Conservation (phyloP, 2,888 invertebrate genomes). For the Mesodorylaimus sp. region DNA sequence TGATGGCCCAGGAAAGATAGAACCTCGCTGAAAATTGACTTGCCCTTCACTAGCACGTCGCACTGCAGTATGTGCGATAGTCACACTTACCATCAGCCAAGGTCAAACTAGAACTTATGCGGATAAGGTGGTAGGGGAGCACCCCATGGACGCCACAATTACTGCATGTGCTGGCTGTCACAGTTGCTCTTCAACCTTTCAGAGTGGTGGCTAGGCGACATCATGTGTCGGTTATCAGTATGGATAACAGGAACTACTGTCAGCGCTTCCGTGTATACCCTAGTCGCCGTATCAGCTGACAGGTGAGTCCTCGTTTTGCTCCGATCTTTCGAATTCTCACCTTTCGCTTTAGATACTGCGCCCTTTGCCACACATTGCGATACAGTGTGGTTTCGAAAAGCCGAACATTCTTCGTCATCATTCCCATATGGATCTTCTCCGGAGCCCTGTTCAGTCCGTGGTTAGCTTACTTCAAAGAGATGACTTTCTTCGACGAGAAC, state of each 20-base stretch:
- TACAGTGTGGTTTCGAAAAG: slow-evolving; percentile 19
- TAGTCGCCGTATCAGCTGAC: slow-evolving; percentile 28
- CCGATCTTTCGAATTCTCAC: background rate
- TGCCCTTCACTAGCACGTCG: too few relatives aligned
- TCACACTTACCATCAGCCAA: too few relatives aligned
- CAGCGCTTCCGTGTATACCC: slow-evolving; percentile 27
- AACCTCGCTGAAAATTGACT: too few relatives aligned
- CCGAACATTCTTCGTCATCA: slow-evolving; percentile 22
- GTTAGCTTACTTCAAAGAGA: slow-evolving; percentile 21
- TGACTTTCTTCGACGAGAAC: slow-evolving; percentile 10
- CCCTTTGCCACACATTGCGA: slow-evolving; percentile 27
- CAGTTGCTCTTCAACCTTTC: background rate
- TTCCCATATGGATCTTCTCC: slow-evolving; percentile 22
- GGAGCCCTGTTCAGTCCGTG: slow-evolving; percentile 23
- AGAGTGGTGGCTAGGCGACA: slow-evolving; percentile 28
- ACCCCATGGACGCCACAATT: too few relatives aligned
- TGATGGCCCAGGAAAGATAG: too few relatives aligned
- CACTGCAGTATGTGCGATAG: too few relatives aligned
- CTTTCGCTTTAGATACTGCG: slow-evolving; percentile 16
- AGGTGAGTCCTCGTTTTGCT: slow-evolving; percentile 9
- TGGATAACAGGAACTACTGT: slow-evolving; percentile 28
- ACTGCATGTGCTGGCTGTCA: too few relatives aligned
- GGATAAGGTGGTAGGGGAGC: too few relatives aligned
- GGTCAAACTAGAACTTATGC: too few relatives aligned
- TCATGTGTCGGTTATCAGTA: slow-evolving; percentile 25